Evolutionary conservation across 1,140 invertebrate genomes (phyloP).

Genomic region (Heliothis virescens): DNA sequence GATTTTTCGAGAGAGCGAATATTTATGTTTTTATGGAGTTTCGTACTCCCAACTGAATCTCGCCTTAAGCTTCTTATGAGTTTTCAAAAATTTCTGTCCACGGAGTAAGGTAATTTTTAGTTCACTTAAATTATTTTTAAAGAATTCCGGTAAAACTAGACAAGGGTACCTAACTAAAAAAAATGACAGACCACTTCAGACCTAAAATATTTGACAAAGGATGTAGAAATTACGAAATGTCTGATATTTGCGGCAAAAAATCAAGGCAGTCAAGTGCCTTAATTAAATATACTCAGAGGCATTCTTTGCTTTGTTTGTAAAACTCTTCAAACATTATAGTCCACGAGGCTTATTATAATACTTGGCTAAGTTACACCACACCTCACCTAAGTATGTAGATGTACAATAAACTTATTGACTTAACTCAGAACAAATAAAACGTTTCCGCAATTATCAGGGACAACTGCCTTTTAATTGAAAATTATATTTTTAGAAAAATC

Average conservation of each 20-base stretch:
- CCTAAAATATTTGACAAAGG: neutral
- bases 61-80: no score
- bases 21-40: no score
- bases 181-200: neutral
- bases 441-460: conserved; percentile 16
- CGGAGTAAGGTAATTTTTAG: no score
- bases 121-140: no score
- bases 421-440: conserved; percentile 22
- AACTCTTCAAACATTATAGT: conserved; percentile 21
- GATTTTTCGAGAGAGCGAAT: no score
- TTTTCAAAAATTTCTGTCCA: no score
- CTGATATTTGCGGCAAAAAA: conserved; percentile 9
- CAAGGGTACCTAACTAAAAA: no score
- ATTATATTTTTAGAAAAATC: neutral
- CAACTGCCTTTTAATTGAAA: neutral
- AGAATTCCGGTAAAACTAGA: no score
- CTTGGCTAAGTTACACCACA: neutral
- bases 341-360: neutral
- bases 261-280: neutral
- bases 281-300: conserved; percentile 17
- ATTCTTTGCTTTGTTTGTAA: conserved; percentile 10
- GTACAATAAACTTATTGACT: neutral
- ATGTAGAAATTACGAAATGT: neutral
- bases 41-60: no score
- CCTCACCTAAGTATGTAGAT: neutral